Evolutionary conservation across 2,113 vertebrate genomes (phyloP).

Genomic region (Neoarius graeffei): DNA sequence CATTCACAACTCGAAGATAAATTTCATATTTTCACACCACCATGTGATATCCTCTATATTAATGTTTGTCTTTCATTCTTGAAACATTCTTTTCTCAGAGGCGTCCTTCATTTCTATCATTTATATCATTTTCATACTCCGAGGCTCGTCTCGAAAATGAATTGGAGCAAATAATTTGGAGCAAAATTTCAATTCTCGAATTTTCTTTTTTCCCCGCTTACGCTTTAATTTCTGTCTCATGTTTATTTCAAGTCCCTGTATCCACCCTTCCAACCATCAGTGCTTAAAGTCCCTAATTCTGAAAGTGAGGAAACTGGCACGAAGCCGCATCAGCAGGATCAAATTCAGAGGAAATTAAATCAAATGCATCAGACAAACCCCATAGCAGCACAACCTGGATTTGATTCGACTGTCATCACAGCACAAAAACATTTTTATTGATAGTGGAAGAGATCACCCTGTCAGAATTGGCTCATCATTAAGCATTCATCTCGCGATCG

Average conservation of each 20-base stretch:
- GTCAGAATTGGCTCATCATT: not conserved
- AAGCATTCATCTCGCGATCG: not conserved
- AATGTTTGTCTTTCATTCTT: not conserved
- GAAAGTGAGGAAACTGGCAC: not conserved
- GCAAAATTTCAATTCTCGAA: not conserved
- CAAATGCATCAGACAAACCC: not conserved
- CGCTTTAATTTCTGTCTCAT: not conserved
- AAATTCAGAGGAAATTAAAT: not conserved
- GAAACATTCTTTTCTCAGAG: not conserved
- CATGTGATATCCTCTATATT: not conserved
- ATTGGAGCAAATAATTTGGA: not conserved
- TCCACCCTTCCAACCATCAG: not conserved
- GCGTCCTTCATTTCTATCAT: not conserved
- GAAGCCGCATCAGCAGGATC: constrained; percentile 4
- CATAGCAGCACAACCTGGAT: not conserved
- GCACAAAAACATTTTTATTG: not conserved
- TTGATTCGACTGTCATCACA: not conserved
- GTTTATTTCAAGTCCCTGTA: not conserved
- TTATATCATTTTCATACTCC: not conserved
- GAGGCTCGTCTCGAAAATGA: not conserved
- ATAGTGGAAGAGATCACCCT: not conserved
- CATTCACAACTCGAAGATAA: no score
- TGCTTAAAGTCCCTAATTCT: not conserved
- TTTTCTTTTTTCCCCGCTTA: not conserved
- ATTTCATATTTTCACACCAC: no score